Evolutionary conservation across 2,797 vertebrate genomes (phyloP).

Genomic region (Micromesistius poutassou): DNA sequence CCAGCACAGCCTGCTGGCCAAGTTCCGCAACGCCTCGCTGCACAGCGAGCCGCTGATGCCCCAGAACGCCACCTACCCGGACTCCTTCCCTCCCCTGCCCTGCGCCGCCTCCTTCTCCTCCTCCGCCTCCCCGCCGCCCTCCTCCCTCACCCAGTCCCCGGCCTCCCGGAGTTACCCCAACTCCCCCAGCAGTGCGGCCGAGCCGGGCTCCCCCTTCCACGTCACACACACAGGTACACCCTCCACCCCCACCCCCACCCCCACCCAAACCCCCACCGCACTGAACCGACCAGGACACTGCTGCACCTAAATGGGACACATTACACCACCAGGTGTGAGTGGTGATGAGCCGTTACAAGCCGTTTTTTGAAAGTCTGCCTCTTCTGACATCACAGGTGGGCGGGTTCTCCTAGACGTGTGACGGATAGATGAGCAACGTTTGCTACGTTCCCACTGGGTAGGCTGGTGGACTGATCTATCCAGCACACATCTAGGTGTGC

Average conservation of each 20-base stretch:
- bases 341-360: too few species aligned
- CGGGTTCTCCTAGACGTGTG: too few species aligned
- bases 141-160: constrained; percentile 79
- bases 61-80: constrained; percentile 91
- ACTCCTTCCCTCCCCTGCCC: constrained; percentile 87
- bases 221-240: constrained; percentile 68
- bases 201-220: constrained; percentile 88
- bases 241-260: neutral
- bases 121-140: constrained; percentile 78
- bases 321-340: too few species aligned
- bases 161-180: constrained; percentile 81
- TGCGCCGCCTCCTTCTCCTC: constrained; percentile 77
- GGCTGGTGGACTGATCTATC: too few species aligned
- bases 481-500: too few species aligned
- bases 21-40: constrained; percentile 89
- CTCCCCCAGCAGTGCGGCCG: constrained; percentile 85
- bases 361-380: too few species aligned
- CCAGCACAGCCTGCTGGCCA: constrained; percentile 93
- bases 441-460: too few species aligned
- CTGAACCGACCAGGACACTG: too few species aligned
- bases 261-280: neutral
- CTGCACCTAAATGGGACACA: too few species aligned
- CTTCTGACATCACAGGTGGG: too few species aligned
- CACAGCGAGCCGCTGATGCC: constrained; percentile 94
- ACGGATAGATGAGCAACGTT: too few species aligned